phyloP scores from a whole-genome alignment of 92 coral and sea anemone genomes.

The Micromussa lordhowensis region DNA sequence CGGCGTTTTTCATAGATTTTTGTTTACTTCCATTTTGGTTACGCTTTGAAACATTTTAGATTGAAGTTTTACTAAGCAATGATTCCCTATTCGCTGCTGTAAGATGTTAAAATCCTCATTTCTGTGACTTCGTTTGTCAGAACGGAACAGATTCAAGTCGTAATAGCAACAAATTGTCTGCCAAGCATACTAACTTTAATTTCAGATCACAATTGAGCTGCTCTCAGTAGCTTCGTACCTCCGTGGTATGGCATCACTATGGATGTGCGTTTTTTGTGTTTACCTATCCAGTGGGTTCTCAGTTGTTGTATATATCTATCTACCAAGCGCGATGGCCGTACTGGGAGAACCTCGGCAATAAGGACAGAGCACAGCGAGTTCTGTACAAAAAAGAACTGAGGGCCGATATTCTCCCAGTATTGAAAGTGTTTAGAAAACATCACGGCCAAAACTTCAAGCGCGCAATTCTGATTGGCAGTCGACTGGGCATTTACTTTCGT shows the following conservation, averaged over 20 bases:
- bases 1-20: background rate
- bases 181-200: background rate
- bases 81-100: background rate
- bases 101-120: background rate
- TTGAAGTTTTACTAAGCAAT: background rate
- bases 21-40: conserved; percentile 3
- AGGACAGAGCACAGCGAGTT: too few species aligned
- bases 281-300: background rate
- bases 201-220: background rate
- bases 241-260: background rate
- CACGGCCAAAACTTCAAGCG: too few species aligned
- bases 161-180: background rate
- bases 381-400: too few species aligned
- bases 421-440: too few species aligned
- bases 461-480: too few species aligned
- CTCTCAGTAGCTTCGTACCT: background rate
- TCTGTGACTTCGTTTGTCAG: background rate
- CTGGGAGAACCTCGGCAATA: too few species aligned
- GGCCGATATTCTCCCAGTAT: too few species aligned
- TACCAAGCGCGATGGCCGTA: too few species aligned
- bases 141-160: background rate
- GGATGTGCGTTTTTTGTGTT: background rate
- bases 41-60: background rate
- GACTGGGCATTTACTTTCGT: too few species aligned
- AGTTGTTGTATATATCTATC: background rate